Evolutionary conservation across 2,797 vertebrate genomes (phyloP).

Genomic region (Sphenopsis melanotis): DNA sequence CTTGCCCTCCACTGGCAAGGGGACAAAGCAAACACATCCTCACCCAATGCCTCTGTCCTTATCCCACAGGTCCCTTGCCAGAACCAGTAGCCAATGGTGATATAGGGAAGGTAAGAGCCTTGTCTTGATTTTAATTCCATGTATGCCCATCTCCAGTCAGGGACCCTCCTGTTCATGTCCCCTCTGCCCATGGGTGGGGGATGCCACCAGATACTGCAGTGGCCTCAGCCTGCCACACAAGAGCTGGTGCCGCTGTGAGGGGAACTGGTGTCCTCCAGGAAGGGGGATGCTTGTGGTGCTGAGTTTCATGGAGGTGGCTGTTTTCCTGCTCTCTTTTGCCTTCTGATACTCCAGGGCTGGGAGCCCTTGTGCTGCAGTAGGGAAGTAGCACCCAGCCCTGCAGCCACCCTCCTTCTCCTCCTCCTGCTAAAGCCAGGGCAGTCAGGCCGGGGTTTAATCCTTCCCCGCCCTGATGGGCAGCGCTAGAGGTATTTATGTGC

Average conservation of each 20-base stretch:
- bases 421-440: not conserved
- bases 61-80: conserved; percentile 83
- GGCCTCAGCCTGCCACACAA: not conserved
- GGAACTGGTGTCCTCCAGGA: not conserved
- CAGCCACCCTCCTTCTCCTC: not conserved
- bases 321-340: not conserved
- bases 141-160: not conserved
- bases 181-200: not conserved
- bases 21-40: not conserved
- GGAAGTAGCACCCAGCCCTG: not conserved
- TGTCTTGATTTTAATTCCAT: not conserved
- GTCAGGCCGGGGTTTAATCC: not conserved
- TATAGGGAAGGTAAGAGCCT: conserved; percentile 84
- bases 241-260: not conserved
- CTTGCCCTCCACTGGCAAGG: not conserved
- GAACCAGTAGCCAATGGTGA: conserved; percentile 86
- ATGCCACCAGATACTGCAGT: not conserved
- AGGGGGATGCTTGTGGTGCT: not conserved
- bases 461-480: not conserved
- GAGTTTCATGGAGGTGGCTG: not conserved
- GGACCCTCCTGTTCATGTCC: not conserved
- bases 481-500: not conserved
- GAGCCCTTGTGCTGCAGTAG: not conserved
- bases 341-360: not conserved
- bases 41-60: not conserved